Conservation (phyloP, 2,888 invertebrate species). For the Metopia argyrocephala region DNA sequence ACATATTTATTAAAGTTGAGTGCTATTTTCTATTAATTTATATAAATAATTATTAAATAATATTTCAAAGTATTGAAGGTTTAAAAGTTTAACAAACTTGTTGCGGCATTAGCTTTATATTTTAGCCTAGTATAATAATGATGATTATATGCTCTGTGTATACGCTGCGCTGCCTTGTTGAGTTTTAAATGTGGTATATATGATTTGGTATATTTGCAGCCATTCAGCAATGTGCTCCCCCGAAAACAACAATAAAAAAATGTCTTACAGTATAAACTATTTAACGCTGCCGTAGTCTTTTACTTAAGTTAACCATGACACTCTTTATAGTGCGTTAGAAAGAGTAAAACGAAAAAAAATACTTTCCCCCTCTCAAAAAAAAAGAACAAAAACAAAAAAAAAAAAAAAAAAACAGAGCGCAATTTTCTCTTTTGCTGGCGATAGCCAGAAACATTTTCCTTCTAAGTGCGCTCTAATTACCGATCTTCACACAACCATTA, state of each 20-base stretch:
- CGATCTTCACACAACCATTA: slow-evolving; percentile 47
- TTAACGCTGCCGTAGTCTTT: slow-evolving; percentile 61
- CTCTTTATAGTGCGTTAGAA: slow-evolving; percentile 56
- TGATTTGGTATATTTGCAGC: slow-evolving; percentile 56
- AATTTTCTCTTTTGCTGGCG: slow-evolving; percentile 38
- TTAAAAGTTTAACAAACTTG: not conserved
- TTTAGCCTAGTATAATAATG: slow-evolving; percentile 7
- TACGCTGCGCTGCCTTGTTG: slow-evolving; percentile 53
- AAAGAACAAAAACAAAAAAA: slow-evolving; percentile 23
- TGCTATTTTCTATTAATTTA: slow-evolving; percentile 1
- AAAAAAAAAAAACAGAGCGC: slow-evolving; percentile 24
- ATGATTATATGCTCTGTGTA: slow-evolving; percentile 30
- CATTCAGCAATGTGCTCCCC: slow-evolving; percentile 58
- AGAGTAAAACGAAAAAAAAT: slow-evolving; percentile 50
- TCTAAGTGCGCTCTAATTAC: slow-evolving; percentile 55
- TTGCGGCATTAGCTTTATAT: slow-evolving; percentile 10
- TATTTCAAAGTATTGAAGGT: slow-evolving; percentile 1
- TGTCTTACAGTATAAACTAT: slow-evolving; percentile 39
- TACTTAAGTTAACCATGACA: slow-evolving; percentile 59
- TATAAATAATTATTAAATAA: not conserved
- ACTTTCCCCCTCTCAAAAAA: slow-evolving; percentile 41
- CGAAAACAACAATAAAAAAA: slow-evolving; percentile 28
- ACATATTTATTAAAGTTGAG: slow-evolving; percentile 11
- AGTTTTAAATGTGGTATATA: slow-evolving; percentile 54
- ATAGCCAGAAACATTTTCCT: slow-evolving; percentile 36